phyloP scores from a whole-genome alignment of 35 echinoderm and acorn worm genomes.

The Holothuria glaberrima region DNA sequence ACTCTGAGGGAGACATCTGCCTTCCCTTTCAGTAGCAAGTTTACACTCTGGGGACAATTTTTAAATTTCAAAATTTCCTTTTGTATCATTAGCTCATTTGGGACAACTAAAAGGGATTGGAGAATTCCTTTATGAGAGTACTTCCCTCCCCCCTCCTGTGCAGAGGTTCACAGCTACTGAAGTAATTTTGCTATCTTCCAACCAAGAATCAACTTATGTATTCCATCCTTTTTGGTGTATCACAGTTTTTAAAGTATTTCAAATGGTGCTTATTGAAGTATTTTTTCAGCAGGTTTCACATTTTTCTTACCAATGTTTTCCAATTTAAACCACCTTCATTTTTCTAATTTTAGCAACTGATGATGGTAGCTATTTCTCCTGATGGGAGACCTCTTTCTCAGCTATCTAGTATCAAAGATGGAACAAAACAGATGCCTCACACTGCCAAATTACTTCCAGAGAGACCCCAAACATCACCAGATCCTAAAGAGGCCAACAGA shows the following conservation, averaged over 20 bases:
- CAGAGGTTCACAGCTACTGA: no score
- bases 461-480: constrained; percentile 78
- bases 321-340: not conserved
- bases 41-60: no score
- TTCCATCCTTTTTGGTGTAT: no score
- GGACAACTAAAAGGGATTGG: no score
- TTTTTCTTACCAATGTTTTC: not conserved
- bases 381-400: constrained; percentile 77
- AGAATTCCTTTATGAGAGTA: no score
- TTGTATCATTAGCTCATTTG: no score
- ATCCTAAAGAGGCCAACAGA: constrained; percentile 58
- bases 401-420: not conserved
- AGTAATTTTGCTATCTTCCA: no score
- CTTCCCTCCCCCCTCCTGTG: no score
- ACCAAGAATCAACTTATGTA: no score
- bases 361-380: constrained; percentile 63
- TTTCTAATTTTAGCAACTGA: constrained; percentile 59
- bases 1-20: no score
- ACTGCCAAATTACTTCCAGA: constrained; percentile 57
- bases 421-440: not conserved
- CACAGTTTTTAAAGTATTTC: not conserved
- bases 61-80: no score
- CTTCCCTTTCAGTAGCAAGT: no score
- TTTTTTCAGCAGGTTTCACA: not conserved
- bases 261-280: rapidly evolving